Conservation (phyloP, 2,888 invertebrate species). For the Leucophenga maculata region DNA sequence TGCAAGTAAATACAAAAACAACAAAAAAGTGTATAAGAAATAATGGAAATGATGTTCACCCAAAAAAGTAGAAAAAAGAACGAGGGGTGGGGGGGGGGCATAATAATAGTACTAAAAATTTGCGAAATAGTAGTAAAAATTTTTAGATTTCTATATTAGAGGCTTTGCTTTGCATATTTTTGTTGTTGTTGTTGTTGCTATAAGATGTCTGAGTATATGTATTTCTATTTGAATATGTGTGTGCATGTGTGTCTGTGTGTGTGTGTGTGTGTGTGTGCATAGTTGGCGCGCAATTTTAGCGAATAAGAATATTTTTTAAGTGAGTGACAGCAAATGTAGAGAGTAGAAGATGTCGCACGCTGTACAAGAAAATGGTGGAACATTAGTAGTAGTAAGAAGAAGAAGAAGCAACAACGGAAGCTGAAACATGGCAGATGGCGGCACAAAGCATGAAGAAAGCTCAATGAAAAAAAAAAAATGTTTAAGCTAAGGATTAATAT, state of each 20-base stretch:
- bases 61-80: no score
- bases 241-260: constrained; percentile 21
- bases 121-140: constrained; percentile 51
- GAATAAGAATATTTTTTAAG: no score
- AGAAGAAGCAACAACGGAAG: neutral
- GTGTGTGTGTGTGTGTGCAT: constrained; percentile 22
- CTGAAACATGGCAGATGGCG: neutral
- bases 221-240: constrained; percentile 5
- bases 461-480: constrained; percentile 40
- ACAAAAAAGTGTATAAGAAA: constrained; percentile 28
- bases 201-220: neutral
- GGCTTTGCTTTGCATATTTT: constrained; percentile 9
- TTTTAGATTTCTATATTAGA: constrained; percentile 51
- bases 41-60: no score
- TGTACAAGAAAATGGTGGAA: neutral
- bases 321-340: no score
- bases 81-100: no score
- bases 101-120: constrained; percentile 24
- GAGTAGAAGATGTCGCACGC: neutral
- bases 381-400: neutral
- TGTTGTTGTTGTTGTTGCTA: no score
- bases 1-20: neutral
- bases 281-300: no score
- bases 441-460: neutral
- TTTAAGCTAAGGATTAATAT: constrained; percentile 66